These are phyloP conservation scores for Heliocidaris erythrogramma DNA, from an alignment of 35 echinoderm and acorn worm species.

Conservation along the genomic window DNA sequence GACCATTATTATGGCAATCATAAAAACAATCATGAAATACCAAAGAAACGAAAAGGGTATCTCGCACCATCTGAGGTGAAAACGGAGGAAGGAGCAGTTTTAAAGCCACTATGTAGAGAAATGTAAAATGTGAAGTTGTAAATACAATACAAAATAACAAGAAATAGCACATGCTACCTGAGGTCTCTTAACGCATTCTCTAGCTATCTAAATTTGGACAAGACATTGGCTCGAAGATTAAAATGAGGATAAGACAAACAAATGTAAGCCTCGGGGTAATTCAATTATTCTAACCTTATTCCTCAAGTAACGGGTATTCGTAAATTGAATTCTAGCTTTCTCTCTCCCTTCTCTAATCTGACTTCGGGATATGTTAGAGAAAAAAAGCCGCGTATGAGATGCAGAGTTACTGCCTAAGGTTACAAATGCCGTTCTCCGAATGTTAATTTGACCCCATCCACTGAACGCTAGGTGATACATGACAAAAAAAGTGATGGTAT, in stretches of 20 bases:
- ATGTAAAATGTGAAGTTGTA: no score
- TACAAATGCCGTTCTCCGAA: background rate
- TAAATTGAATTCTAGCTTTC: slow-evolving; percentile 12
- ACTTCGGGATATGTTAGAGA: background rate
- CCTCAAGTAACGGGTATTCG: background rate
- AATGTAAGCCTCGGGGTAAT: slow-evolving; percentile 9
- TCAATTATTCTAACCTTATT: background rate
- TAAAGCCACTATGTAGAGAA: no score
- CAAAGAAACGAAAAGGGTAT: no score
- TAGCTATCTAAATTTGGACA: background rate
- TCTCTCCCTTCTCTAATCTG: background rate
- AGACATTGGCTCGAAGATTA: background rate
- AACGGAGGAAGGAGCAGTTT: no score
- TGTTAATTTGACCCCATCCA: background rate
- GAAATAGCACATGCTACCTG: background rate
- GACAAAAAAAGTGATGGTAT: background rate
- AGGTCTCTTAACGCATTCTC: background rate
- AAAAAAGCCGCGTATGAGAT: background rate
- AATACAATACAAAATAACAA: background rate
- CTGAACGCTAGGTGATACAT: background rate
- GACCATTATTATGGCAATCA: no score
- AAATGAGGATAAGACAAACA: background rate
- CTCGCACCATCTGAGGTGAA: no score
- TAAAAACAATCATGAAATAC: no score
- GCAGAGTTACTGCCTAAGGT: background rate